Evolutionary conservation across 2,797 vertebrate species (phyloP), one percentile per base, ranked within the genome.

Genomic region (Forpus xanthops): DNA sequence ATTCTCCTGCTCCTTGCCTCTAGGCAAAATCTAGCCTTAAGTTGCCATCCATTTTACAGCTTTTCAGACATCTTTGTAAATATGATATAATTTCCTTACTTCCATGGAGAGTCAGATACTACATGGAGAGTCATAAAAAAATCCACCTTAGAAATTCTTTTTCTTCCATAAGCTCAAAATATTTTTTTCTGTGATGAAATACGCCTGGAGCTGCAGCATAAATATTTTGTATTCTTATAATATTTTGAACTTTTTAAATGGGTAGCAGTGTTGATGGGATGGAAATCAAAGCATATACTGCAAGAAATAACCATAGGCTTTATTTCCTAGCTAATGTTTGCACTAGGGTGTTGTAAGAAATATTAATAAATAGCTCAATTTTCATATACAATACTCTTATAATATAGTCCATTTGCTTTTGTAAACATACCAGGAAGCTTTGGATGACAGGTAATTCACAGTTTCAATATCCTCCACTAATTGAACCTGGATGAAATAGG

Each of bases 401-500:
- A 76, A 87, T 95, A 80, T 65, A 94, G 71, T 85, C 90, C 45
- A 94, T 95, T 97, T 93, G 55, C 82, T 83, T 89, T 94, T 96
- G 93, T 95, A 97, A 97, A 97, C 84, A 92, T 80, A 85, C 21
- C 47, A 94, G 81, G 90, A 97, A 95, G 52, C 44, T 72, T 92
- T 75, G 82, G 91, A 83, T 97, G 96, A 92, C 92, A 98, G 85
- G 82, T 95, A 97, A 97, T 97, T 98, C 96, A 96, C 92, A 95
- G 95, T 86, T 97, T 95, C 94, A 97, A 96, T 98, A 96, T 95
- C 74, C 72, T 96, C 53, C 90, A 88, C 93, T 98, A 98, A 98
- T 97, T 98, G 97, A 97, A 97, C 84, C 61, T 95, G 65, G 71
- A 94, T 96, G 89, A 97, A 96, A 93, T 73, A 94, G 78, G 65